These are phyloP conservation scores for Martes flavigula DNA, from an alignment of 2,797 vertebrate genomes.

Conservation along the genomic window DNA sequence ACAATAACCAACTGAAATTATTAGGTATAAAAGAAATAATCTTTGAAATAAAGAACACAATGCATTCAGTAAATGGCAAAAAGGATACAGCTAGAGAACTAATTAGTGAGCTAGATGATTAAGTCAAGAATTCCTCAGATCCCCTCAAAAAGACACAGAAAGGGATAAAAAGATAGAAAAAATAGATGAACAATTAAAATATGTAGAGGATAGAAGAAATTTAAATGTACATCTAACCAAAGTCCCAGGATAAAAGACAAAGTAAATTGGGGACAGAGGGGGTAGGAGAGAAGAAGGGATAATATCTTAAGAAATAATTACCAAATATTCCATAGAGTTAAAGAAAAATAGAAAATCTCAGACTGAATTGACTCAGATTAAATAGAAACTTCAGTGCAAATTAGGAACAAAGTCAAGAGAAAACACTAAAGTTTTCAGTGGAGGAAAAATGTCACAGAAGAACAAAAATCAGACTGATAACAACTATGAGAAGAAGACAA, in stretches of 20 bases:
- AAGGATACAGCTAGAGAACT: background rate
- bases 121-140: background rate
- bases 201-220: background rate
- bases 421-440: background rate
- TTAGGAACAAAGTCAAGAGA: slow-evolving; percentile 32
- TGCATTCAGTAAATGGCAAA: background rate
- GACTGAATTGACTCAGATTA: background rate
- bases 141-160: background rate
- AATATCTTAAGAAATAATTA: background rate
- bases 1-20: background rate
- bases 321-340: background rate
- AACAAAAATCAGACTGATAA: slow-evolving; percentile 8
- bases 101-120: background rate
- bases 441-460: background rate
- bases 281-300: background rate
- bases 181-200: background rate
- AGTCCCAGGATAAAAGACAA: background rate
- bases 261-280: background rate
- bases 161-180: background rate
- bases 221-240: background rate
- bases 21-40: background rate
- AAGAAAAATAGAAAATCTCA: background rate
- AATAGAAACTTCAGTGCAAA: background rate
- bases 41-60: slow-evolving; percentile 20
- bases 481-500: background rate